Conservation (phyloP, 2,888 invertebrate species). For the Hofmannophila pseudospretella region DNA sequence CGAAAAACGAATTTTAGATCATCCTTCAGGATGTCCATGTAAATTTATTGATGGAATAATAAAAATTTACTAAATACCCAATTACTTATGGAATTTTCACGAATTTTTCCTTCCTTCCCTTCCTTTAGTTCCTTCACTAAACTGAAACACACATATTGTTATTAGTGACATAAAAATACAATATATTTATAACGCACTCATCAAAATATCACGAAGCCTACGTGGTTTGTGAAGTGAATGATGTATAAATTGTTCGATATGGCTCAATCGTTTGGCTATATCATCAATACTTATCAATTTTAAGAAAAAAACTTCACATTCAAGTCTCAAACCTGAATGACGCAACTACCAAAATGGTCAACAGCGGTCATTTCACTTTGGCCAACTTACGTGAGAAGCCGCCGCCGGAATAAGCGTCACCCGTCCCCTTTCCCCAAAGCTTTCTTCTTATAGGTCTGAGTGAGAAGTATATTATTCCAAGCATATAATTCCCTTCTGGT, state of each 20-base stretch:
- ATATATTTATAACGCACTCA: no score
- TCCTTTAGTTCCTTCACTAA: no score
- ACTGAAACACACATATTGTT: no score
- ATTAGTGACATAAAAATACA: no score
- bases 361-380: constrained; percentile 75
- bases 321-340: constrained; percentile 46
- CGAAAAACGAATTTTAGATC: no score
- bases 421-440: constrained; percentile 39
- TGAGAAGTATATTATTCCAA: constrained; percentile 26
- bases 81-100: no score
- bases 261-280: background rate
- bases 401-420: constrained; percentile 26
- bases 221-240: background rate
- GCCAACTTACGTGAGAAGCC: constrained; percentile 65
- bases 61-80: no score
- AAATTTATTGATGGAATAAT: no score
- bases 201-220: no score
- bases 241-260: no score
- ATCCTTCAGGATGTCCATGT: no score
- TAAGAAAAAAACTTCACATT: constrained; percentile 2
- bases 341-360: constrained; percentile 72
- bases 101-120: no score
- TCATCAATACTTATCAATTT: background rate
- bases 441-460: constrained; percentile 23
- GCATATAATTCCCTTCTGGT: constrained; percentile 31